Conservation (phyloP, 2,113 vertebrate species). For the Alligator mississippiensis region DNA sequence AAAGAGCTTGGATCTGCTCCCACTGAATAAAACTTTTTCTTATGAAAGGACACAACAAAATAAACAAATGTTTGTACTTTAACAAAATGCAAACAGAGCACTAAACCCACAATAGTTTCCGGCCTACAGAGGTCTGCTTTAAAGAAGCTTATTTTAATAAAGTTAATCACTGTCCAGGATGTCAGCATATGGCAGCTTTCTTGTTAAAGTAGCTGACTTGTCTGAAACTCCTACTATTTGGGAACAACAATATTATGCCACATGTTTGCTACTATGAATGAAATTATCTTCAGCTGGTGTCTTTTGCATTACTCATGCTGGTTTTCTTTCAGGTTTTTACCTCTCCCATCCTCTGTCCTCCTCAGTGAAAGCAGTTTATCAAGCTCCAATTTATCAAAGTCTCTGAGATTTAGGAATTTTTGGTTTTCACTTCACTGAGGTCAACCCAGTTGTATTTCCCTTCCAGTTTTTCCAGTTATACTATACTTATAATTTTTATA, state of each 20-base stretch:
- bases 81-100: background rate
- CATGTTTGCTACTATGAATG: background rate
- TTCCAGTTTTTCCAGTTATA: too few species aligned
- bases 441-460: background rate
- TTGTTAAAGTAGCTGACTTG: background rate
- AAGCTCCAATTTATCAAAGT: background rate
- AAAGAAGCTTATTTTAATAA: background rate
- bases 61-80: background rate
- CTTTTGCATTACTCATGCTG: background rate
- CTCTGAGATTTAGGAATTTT: background rate
- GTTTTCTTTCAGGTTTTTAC: background rate
- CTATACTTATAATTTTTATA: background rate
- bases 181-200: background rate
- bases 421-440: background rate
- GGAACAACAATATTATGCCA: background rate
- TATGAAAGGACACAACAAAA: background rate
- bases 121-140: background rate
- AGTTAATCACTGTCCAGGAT: background rate
- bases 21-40: background rate
- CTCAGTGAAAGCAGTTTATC: rapidly evolving
- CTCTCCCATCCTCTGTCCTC: background rate
- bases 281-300: background rate
- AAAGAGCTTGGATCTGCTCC: background rate
- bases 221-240: background rate
- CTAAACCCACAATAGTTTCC: background rate